These are phyloP conservation scores for Melolontha melolontha DNA, from an alignment of 2,888 invertebrate genomes.

Conservation along the genomic window DNA sequence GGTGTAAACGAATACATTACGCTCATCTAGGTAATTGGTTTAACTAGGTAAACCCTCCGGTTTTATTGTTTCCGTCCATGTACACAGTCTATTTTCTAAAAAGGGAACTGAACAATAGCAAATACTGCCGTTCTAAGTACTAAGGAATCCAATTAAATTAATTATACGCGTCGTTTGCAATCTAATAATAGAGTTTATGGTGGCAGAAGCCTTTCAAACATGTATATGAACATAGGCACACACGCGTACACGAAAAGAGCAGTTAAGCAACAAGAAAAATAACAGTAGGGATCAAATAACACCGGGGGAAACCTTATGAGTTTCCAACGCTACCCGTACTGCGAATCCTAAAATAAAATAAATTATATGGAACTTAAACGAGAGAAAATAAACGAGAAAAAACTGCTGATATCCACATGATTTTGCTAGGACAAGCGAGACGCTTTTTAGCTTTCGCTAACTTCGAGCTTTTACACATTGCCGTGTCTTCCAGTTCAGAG, in stretches of 20 bases:
- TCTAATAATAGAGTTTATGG: constrained; percentile 26
- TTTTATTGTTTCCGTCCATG: not conserved
- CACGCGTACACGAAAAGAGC: not conserved
- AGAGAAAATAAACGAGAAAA: constrained; percentile 1
- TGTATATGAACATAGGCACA: not conserved
- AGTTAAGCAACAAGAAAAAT: constrained; percentile 3
- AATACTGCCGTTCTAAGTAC: constrained; percentile 16
- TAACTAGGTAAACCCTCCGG: too few relatives aligned
- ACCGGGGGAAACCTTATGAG: constrained; percentile 2
- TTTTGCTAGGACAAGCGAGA: not conserved
- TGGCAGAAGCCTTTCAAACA: constrained; percentile 24
- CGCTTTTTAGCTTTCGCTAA: not conserved
- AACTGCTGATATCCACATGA: constrained; percentile 2
- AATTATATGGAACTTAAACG: not conserved
- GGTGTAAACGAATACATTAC: too few relatives aligned
- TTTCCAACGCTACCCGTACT: constrained; percentile 1
- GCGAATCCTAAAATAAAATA: constrained; percentile 17
- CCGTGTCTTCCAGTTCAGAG: too few relatives aligned
- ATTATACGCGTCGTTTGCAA: constrained; percentile 24
- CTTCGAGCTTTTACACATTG: too few relatives aligned
- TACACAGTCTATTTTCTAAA: constrained; percentile 21
- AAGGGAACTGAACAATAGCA: constrained; percentile 20
- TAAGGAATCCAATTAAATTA: constrained; percentile 34
- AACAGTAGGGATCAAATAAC: constrained; percentile 7
- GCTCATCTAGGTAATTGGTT: too few relatives aligned